phyloP scores from a whole-genome alignment of 2,113 vertebrate species.

The Daphoenositta chrysoptera region DNA sequence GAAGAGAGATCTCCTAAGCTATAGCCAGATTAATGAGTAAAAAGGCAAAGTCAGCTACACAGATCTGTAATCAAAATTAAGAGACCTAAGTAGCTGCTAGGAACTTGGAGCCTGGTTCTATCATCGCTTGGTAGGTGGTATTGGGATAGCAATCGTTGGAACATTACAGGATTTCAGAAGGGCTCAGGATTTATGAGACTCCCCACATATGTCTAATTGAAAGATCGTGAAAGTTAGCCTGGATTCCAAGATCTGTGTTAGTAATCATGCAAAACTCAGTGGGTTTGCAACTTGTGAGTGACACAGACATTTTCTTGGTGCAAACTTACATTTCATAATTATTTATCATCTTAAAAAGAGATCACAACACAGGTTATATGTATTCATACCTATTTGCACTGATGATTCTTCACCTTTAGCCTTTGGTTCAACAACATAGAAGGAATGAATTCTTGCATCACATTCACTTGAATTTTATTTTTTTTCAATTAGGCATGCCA shows the following conservation, averaged over 20 bases:
- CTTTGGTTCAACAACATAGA: neutral
- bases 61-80: neutral
- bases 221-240: neutral
- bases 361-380: neutral
- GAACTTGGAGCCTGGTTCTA: neutral
- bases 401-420: neutral
- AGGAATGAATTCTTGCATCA: neutral
- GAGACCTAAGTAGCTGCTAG: neutral
- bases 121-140: slow-evolving; percentile 22
- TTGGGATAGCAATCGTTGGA: neutral
- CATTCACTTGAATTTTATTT: neutral
- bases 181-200: slow-evolving; percentile 36
- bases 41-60: neutral
- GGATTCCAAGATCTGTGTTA: neutral
- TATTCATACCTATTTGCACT: neutral
- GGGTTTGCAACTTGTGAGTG: neutral
- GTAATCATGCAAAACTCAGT: neutral
- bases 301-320: neutral
- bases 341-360: neutral
- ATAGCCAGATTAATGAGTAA: neutral
- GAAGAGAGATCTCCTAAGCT: neutral
- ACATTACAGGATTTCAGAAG: neutral
- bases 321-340: neutral
- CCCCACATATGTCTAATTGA: neutral
- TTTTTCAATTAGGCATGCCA: neutral